Evolutionary conservation across 2,888 invertebrate genomes (phyloP), one percentile per base, ranked within the genome.

Genomic region (Hirtodrosophila cameraria): DNA sequence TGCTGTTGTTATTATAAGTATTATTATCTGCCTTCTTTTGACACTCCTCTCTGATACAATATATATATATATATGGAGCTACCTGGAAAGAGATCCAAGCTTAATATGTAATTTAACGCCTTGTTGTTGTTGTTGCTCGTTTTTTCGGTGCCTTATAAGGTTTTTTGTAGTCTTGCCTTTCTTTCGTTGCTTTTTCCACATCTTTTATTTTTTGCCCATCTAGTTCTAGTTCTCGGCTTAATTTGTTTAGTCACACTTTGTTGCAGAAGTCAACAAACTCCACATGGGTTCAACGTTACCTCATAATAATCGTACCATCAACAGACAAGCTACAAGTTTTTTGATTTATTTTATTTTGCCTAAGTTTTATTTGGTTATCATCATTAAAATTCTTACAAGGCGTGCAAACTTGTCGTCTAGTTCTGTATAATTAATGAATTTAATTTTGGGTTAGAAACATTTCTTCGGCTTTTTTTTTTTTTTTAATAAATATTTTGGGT

Each of bases 261-360:
- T 83, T 83, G 81, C 63, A 84, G 77, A 82, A 82, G 82, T 82
- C 82, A 82, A 82, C 84, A 82, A 82, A 82, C 82, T 79, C 77
- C 64, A 65, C 78, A 80, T 80, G 83, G 64, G 81, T 57, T 81
- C 71, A 71, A 71, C 63, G 71, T 74, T 74, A 66, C 70, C 70
- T 58, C 58, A 70, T 58, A 54, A 71, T 71, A 71, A 68, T 64
- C 68, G 54, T 58, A 58, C 57, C 57, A 50, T 50, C 16, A 46
- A 15, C 36, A 46, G 45, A 16, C 33, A 49, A 35, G 13, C 20
- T n/a, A 5, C 2, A 25, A 42, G 23, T 43, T 50, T 42, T 23
- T 41, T 43, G 18, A 13, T 46, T 46, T 54, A 46, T 45, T 36
- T 38, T 11, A 1, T 41, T 58, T 20, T 25, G 6, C 54, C 31